Base-by-base conservation (phyloP, 1,140 invertebrate genomes). In the Macrostomum lignano region DNA sequence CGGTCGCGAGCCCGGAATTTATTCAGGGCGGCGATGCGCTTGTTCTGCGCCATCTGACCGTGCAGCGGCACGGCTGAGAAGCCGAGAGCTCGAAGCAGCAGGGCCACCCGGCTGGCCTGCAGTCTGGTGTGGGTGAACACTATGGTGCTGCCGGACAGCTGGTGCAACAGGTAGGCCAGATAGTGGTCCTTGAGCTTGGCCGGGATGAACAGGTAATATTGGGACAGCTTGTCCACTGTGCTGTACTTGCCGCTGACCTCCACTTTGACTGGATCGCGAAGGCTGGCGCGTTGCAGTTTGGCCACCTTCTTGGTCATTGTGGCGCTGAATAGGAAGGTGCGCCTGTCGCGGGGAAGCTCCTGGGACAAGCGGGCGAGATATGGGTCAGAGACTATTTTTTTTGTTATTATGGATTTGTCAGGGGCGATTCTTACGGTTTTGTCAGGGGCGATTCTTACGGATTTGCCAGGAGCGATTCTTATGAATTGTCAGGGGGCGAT, bases 171-270 rank as follows among this genome's bases (percentile, higher is more conserved):
- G 49, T 91, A 75, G 11, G 91, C 78, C 17, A 96, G 65, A 58
- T 94, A 91, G 1, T 91, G 73, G 54, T 94, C 86, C 73, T 76
- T n/a, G n/a, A n/a, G 84, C 62, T 91, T 94, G 1, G 74, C 67
- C 1, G 88, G 88, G 45, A 96, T 74, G 50, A 96, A 94, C 4
- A 94, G 44, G 48, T 94, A 94, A 56, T 72, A 78, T 52, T 96
- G 88, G 44, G 77, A 70, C 10, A 98, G 57, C 49, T 86, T 86
- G 29, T 88, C 82, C 0, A 96, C 88, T 7, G 88, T 98, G 60
- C 93, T 79, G 55, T 91, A 96, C 51, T 91, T 91, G 3, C 71
- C 81, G 0, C 76, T 82, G 13, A 24, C 23, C 1, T 91, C 78
- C 44, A 94, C 84, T 6, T 96, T 73, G 0, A 86, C 76, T 5